Evolutionary conservation across 1,140 invertebrate genomes (phyloP).

Genomic region (Eulimnadia texana): DNA sequence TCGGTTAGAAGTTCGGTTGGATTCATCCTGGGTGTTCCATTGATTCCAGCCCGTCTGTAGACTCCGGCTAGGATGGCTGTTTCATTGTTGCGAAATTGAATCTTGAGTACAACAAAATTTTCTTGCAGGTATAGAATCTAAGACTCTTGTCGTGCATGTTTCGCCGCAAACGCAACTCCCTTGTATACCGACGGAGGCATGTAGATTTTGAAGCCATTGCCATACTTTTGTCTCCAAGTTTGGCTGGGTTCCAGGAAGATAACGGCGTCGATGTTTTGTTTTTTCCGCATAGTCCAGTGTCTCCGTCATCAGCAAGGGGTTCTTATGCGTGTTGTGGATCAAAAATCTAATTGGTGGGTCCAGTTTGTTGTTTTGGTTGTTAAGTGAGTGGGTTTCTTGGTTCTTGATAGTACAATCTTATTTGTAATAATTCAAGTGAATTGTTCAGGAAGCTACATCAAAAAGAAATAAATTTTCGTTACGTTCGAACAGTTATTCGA

Average conservation of each 20-base stretch:
- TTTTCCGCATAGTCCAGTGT: not conserved
- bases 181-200: not conserved
- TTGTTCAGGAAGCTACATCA: too few species aligned
- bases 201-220: not conserved
- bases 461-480: too few species aligned
- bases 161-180: not conserved
- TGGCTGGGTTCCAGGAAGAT: slow-evolving; percentile 1
- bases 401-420: too few species aligned
- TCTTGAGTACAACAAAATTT: not conserved
- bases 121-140: not conserved
- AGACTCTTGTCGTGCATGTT: not conserved
- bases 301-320: not conserved
- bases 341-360: slow-evolving; percentile 1
- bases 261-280: slow-evolving; percentile 2
- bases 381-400: too few species aligned
- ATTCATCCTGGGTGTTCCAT: not conserved
- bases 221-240: not conserved
- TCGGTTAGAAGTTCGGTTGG: not conserved
- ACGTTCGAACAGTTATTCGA: too few species aligned
- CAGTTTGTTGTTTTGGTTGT: too few species aligned
- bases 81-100: not conserved
- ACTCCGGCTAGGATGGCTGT: not conserved
- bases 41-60: not conserved
- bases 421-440: too few species aligned
- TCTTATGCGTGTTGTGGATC: not conserved